Evolutionary conservation across 2,888 invertebrate species (phyloP).

Genomic region (Chamaedrilus cognettii): DNA sequence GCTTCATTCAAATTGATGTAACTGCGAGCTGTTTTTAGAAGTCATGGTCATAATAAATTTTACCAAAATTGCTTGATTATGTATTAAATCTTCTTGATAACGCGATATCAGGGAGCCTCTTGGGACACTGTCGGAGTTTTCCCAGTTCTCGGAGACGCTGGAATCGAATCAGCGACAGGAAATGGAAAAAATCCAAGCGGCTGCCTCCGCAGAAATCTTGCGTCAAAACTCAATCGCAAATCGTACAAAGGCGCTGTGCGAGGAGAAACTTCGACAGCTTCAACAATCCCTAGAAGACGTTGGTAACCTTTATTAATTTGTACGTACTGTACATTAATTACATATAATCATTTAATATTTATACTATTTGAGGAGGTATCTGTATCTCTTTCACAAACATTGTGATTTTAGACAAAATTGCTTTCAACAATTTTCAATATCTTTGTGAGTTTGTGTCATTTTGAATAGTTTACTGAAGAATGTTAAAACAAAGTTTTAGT

Average conservation of each 20-base stretch:
- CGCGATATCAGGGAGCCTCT: conserved; percentile 36
- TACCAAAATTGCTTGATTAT: neutral
- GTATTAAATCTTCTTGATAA: neutral
- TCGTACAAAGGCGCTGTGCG: conserved; percentile 40
- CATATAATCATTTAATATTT: too few species aligned
- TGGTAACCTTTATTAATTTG: neutral
- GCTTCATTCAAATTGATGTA: neutral
- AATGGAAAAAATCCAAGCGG: conserved; percentile 48
- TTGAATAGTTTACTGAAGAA: too few species aligned
- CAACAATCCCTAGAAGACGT: conserved; percentile 37
- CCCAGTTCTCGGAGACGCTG: conserved; percentile 34
- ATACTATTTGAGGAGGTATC: too few species aligned
- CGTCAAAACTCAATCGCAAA: conserved; percentile 48
- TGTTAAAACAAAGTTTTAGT: too few species aligned
- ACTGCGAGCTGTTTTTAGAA: neutral
- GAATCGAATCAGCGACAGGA: conserved; percentile 41
- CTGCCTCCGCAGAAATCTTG: conserved; percentile 45
- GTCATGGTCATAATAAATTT: neutral
- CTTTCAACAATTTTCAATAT: too few species aligned
- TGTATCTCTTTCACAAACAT: too few species aligned
- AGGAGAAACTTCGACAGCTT: conserved; percentile 32
- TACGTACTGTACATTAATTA: too few species aligned
- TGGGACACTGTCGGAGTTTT: conserved; percentile 33
- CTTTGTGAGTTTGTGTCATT: too few species aligned
- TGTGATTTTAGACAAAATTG: too few species aligned